These are phyloP conservation scores for Coremacera marginata DNA, from an alignment of 2,888 invertebrate species.

Conservation along the genomic window DNA sequence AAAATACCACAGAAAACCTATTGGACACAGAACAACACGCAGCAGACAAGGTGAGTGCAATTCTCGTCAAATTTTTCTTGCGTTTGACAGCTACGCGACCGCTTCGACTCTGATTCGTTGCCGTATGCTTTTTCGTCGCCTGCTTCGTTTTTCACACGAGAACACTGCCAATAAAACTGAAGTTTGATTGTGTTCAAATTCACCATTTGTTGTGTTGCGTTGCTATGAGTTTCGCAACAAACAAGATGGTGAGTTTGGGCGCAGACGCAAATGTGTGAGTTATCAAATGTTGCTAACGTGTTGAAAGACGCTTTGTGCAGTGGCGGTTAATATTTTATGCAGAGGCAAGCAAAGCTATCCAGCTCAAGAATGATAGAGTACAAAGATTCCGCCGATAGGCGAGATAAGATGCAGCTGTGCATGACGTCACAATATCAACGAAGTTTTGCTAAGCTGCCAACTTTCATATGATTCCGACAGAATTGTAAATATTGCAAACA, in stretches of 20 bases:
- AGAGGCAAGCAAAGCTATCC: background rate
- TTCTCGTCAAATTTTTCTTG: constrained; percentile 7
- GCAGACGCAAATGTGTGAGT: constrained; percentile 9
- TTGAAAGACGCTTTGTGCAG: background rate
- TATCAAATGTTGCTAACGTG: background rate
- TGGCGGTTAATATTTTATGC: background rate
- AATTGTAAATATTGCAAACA: no score
- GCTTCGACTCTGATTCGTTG: background rate
- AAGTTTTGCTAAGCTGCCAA: no score
- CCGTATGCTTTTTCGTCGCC: background rate
- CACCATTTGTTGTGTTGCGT: constrained; percentile 5
- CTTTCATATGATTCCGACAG: no score
- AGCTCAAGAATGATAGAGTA: background rate
- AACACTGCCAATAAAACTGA: constrained; percentile 24
- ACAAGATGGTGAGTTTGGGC: background rate
- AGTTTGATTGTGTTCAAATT: background rate
- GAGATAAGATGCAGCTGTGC: no score
- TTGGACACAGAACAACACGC: constrained; percentile 13
- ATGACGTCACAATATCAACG: no score
- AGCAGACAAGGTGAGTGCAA: constrained; percentile 31
- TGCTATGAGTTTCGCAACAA: background rate
- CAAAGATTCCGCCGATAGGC: no score
- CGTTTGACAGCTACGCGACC: constrained; percentile 28
- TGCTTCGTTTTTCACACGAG: constrained; percentile 29
- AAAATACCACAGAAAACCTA: background rate